Percentiles rank a stretch among this genome's conserved stretches.
These are phyloP conservation scores for Acyrthosiphon pisum DNA, from an alignment of 1,140 invertebrate genomes.

Conservation along the genomic window DNA sequence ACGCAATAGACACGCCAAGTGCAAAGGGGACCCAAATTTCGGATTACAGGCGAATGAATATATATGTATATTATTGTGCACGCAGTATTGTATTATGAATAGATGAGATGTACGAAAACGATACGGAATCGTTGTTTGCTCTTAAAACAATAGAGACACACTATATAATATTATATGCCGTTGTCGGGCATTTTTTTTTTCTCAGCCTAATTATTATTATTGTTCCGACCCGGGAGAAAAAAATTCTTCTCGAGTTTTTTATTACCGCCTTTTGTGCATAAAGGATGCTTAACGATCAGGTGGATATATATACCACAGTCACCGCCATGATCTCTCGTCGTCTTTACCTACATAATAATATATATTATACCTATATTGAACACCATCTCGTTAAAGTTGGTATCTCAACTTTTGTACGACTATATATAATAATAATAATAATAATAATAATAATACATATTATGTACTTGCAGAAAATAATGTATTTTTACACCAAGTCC, in stretches of 20 bases:
- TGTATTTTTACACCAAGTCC: background rate
- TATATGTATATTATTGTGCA: background rate
- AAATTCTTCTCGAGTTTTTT: background rate
- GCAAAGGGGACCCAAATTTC: conserved; percentile 26
- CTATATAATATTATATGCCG: background rate
- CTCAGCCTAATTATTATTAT: conserved; percentile 26
- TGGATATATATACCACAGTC: background rate
- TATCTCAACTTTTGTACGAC: background rate
- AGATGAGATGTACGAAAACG: conserved; percentile 48
- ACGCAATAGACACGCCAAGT: background rate
- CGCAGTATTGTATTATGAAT: conserved; percentile 31
- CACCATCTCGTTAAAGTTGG: background rate
- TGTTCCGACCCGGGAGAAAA: conserved; percentile 12
- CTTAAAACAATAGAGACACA: conserved; percentile 34
- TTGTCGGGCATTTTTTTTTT: background rate
- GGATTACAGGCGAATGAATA: background rate
- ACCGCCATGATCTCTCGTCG: background rate
- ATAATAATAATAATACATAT: background rate
- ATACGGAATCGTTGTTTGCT: conserved; percentile 43
- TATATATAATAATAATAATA: background rate
- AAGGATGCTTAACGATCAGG: conserved; percentile 35
- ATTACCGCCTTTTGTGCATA: conserved; percentile 33
- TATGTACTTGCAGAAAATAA: background rate
- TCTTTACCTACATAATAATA: background rate
- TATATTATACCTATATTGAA: background rate